phyloP scores from a whole-genome alignment of 2,113 vertebrate species.

The Athene cunicularia region DNA sequence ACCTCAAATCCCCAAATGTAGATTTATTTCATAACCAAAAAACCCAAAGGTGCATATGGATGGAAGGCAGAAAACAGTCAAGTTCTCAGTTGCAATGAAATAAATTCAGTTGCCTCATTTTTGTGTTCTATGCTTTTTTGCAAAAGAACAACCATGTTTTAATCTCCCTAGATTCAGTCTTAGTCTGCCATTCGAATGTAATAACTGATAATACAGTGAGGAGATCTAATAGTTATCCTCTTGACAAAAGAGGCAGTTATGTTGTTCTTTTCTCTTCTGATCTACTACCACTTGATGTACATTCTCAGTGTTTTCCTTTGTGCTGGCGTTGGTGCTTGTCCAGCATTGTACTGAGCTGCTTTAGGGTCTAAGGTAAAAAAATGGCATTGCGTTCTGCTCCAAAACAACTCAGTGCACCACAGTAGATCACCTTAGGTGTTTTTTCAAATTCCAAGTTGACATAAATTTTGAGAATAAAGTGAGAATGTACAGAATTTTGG shows the following conservation, averaged over 20 bases:
- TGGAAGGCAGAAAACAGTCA: too few species aligned
- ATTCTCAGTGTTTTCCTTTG: neutral
- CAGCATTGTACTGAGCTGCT: neutral
- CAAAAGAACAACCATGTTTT: too few species aligned
- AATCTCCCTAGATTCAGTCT: neutral
- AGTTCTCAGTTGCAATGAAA: too few species aligned
- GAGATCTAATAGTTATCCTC: neutral
- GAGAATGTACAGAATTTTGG: neutral
- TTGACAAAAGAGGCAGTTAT: neutral
- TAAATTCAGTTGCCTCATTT: too few species aligned
- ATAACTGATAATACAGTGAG: neutral
- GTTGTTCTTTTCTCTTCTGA: neutral
- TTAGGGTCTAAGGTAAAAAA: neutral
- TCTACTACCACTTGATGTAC: neutral
- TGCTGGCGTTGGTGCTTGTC: neutral
- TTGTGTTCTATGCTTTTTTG: too few species aligned
- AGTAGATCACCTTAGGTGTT: neutral
- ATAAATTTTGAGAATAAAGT: neutral
- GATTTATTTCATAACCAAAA: too few species aligned
- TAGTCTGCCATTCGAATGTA: neutral
- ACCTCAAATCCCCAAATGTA: neutral
- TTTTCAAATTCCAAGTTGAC: neutral
- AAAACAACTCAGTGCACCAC: neutral
- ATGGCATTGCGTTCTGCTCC: neutral
- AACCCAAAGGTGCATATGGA: too few species aligned